Base-by-base conservation (phyloP, 2,888 invertebrate genomes). In the Brenthis hecate region DNA sequence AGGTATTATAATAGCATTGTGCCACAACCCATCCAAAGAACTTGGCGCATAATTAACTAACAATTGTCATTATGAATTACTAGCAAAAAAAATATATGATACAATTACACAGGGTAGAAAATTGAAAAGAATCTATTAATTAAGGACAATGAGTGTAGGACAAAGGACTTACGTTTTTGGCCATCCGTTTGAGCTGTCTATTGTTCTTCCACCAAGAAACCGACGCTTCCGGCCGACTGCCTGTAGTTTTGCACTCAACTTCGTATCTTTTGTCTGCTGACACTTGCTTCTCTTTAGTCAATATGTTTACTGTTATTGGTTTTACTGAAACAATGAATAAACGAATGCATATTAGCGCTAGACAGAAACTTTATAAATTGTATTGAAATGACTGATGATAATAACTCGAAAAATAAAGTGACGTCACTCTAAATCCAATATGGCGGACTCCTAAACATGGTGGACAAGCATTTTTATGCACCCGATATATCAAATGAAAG, bases 141-240 rank as follows among this genome's bases (percentile, higher is more conserved):
- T 87, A 87, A 81, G 80, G 78, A 86, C 84, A 86, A 85, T 50
- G 36, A 43, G 8, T 43, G 11, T 11, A 2, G 36, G 36, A 43
- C 36, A 43, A 43, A 43, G 36, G 36, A 43, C 81, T 96, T 89
- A 97, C 97, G 86, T 95, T 96, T 91, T 97, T 96, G 68, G 96
- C 95, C 85, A 95, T 94, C 84, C 95, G 94, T 88, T 96, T 96
- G 75, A 97, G 94, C 86, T 96, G 96, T 78, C 96, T 94, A 83
- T 95, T 96, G 78, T 96, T 96, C 85, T 97, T 97, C 97, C 97
- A 98, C 98, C 98, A 98, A 60, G 97, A 96, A 82, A 98, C 96
- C 69, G 95, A 93, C 3, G 98, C 97, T 73, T 96, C 96, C 8
- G 98, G 98, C 74, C 97, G 94, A 14, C 98, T 98, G 66, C 98